Evolutionary conservation across 2,888 invertebrate species (phyloP), one percentile per base, ranked within the genome.

Genomic region (Dolichopus griseipennis): DNA sequence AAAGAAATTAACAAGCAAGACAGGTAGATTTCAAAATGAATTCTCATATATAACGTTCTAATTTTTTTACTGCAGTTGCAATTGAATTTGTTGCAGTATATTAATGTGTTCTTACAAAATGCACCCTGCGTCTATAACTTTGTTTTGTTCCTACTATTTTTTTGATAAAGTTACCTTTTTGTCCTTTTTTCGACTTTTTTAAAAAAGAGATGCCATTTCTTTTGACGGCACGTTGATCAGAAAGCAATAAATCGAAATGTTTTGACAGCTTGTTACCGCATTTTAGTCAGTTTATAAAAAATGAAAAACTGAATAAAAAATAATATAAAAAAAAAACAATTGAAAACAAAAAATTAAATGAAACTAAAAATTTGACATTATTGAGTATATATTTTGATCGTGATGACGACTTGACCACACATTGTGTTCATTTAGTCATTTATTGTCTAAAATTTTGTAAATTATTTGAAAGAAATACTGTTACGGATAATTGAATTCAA

Each of bases 181-280:
- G 71, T 69, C 68, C 68, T 52, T 12, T 7, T 37, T 37, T 70
- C 65, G 67, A 67, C 66, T 68, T 70, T 68, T 27, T 67, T 69
- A 68, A 69, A 70, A 68, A 70, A 67, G 43, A 63, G 68, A 65
- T 69, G 20, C 61, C 37, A 61, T 63, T 43, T 27, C 63, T 20
- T 65, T 65, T 33, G 20, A 21, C 65, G 37, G 22, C 37, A 15
- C 27, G 27, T 61, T 65, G n/a, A 37, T 64, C 37, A 18, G n/a
- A 65, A 22, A 43, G 27, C n/a, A 21, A 78, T 79, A 79, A 79
- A 79, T 79, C 76, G 76, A 77, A 71, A 74, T 79, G 78, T 79
- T 79, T 76, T 79, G 79, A 79, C 79, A 79, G 78, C 74, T 70
- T 76, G 75, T 73, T 76, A 79, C 78, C 78, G 75, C 78, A 78